Base-by-base conservation (phyloP, 2,797 vertebrate genomes). In the Sardinella longiceps region DNA sequence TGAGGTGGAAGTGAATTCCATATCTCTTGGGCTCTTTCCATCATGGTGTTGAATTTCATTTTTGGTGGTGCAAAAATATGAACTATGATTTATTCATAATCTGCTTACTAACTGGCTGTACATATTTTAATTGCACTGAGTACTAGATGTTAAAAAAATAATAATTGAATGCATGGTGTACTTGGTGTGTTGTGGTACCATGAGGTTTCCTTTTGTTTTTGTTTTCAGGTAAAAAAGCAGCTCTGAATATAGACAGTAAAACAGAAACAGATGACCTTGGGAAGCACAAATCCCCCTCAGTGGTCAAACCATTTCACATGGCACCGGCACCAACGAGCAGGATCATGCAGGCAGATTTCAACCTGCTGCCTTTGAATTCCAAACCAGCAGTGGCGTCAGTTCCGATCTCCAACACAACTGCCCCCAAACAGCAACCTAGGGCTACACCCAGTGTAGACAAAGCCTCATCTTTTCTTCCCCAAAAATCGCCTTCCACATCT, bases 391-490 rank as follows among this genome's bases (percentile, higher is more conserved):
- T 28, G 48, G 88, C 60, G 90, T 33, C 82, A 33, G 88, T 89
- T n/a, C 86, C 91, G 9, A 86, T 90, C 46, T 84, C 91, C 9
- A 86, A 90, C 51, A 83, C 91, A 5, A 88, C 92, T 25, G 82
- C 82, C 0, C 63, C 87, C 43, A 92, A 90, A 87, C 92, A 91
- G 85, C 92, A 92, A 63, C 89, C 90, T 86, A 91, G 89, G 3
- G 93, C 93, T 1, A 91, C 91, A 25, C 87, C 92, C 1, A 90
- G 92, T 20, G 84, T 89, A 91, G 51, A 84, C 89, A 95, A 93
- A 89, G 92, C 90, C 12, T 66, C 5, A 5, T 91, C 4, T 93
- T 90, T 7, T 86, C 93, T 39, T 92, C 87, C 92, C 93, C 53
- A 94, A 94, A 90, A 90, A 3, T 77, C 91, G 7, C 90, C 30